Conservation (phyloP, 2,113 vertebrate species). For the Sceloporus undulatus region DNA sequence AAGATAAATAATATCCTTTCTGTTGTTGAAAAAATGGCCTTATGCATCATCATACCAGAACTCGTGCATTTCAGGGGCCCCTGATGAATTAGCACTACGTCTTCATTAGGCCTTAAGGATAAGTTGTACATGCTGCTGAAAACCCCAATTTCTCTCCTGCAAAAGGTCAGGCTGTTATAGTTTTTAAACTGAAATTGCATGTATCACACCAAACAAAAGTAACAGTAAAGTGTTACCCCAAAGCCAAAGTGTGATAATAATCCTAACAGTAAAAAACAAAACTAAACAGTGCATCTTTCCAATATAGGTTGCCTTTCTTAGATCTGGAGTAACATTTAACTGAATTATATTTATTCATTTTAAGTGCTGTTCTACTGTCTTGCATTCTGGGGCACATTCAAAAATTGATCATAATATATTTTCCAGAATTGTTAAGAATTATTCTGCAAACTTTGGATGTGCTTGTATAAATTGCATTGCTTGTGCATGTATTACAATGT, state of each 20-base stretch:
- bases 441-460: conserved; percentile 35
- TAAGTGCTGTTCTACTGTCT: neutral
- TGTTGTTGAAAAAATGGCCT: conserved; percentile 40
- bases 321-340: conserved; percentile 24
- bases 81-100: conserved; percentile 2
- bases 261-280: neutral
- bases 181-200: neutral
- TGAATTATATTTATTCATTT: conserved; percentile 23
- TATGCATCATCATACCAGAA: neutral
- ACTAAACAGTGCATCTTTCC: neutral
- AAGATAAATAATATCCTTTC: conserved; percentile 62
- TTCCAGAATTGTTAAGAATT: conserved; percentile 27
- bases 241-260: conserved; percentile 27
- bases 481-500: conserved; percentile 4
- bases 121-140: conserved; percentile 11
- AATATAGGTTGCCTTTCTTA: neutral
- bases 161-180: neutral
- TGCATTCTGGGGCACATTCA: conserved; percentile 16
- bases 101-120: conserved; percentile 25
- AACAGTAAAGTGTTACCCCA: neutral
- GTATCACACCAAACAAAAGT: neutral
- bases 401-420: conserved; percentile 32
- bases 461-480: conserved; percentile 21
- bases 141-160: neutral
- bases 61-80: conserved; percentile 19